Evolutionary conservation across 2,888 invertebrate genomes (phyloP).

Genomic region (Smittia sp.): DNA sequence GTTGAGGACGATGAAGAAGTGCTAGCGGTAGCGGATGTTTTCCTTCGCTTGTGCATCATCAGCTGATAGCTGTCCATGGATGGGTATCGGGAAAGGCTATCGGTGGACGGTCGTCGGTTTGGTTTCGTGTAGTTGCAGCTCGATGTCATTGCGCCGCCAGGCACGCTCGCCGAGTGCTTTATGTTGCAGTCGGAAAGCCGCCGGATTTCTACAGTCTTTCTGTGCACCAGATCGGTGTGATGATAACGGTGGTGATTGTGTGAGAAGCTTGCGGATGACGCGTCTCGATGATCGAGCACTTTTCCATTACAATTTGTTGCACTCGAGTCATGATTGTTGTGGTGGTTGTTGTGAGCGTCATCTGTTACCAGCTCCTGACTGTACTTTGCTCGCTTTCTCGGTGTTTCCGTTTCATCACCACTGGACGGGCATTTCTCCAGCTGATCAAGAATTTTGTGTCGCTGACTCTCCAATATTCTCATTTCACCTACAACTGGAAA

Average conservation of each 20-base stretch:
- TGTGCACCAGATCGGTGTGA: conserved; percentile 44
- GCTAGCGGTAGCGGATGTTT: conserved; percentile 43
- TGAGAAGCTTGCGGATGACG: conserved; percentile 1
- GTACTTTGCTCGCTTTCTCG: conserved; percentile 65
- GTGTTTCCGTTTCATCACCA: conserved; percentile 65
- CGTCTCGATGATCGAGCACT: conserved; percentile 38
- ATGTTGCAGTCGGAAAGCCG: conserved; percentile 56
- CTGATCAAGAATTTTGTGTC: conserved; percentile 67
- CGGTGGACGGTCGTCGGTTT: conserved; percentile 57
- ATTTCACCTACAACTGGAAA: conserved; percentile 58
- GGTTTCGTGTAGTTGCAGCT: conserved; percentile 42
- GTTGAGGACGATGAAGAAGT: conserved; percentile 40
- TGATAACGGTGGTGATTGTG: conserved; percentile 23
- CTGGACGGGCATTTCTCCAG: conserved; percentile 69
- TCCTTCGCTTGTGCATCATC: conserved; percentile 43
- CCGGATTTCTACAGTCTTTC: conserved; percentile 55
- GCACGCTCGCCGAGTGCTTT: conserved; percentile 45
- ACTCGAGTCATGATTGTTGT: conserved; percentile 23
- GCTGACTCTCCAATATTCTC: conserved; percentile 66
- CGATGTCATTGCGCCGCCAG: conserved; percentile 46
- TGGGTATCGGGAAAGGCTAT: conserved; percentile 50
- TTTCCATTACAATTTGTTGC: conserved; percentile 42
- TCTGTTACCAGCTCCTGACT: conserved; percentile 51
- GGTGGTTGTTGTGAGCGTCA: conserved; percentile 45
- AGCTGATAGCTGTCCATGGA: conserved; percentile 42